Evolutionary conservation across 2,113 vertebrate genomes (phyloP).

Genomic region (Pelecanoides urinatrix): DNA sequence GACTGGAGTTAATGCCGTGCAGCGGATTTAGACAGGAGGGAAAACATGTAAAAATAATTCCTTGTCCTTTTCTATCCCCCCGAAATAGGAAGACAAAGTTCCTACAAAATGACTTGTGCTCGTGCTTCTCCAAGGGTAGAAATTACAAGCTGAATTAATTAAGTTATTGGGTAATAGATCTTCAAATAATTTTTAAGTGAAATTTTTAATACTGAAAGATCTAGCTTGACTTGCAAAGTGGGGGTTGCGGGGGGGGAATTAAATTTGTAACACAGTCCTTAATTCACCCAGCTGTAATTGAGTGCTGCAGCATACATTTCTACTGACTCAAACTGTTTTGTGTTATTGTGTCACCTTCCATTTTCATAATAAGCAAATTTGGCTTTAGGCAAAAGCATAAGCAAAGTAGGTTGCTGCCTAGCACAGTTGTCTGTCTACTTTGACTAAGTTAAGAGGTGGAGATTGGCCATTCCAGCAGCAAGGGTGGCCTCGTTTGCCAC

Average conservation of each 20-base stretch:
- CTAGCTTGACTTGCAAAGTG: background rate
- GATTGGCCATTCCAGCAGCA: background rate
- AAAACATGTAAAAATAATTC: background rate
- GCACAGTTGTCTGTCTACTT: background rate
- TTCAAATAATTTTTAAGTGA: background rate
- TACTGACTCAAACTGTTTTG: constrained; percentile 3
- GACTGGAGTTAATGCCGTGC: background rate
- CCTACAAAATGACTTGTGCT: background rate
- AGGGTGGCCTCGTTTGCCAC: background rate
- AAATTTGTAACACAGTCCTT: background rate
- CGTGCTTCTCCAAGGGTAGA: background rate
- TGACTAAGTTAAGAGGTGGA: background rate
- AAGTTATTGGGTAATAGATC: background rate
- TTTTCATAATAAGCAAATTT: constrained; percentile 25
- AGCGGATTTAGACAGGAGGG: background rate
- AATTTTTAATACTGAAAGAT: background rate
- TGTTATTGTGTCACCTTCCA: constrained; percentile 18
- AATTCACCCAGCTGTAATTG: constrained; percentile 1
- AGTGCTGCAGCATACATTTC: background rate
- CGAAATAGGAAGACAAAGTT: background rate
- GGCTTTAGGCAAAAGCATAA: constrained; percentile 21
- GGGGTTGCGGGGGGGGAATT: fast-evolving
- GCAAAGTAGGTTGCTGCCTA: background rate
- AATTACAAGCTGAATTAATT: background rate
- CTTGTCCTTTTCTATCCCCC: background rate